phyloP scores from a whole-genome alignment of 1,140 invertebrate species.

The Leptopilina boulardi region DNA sequence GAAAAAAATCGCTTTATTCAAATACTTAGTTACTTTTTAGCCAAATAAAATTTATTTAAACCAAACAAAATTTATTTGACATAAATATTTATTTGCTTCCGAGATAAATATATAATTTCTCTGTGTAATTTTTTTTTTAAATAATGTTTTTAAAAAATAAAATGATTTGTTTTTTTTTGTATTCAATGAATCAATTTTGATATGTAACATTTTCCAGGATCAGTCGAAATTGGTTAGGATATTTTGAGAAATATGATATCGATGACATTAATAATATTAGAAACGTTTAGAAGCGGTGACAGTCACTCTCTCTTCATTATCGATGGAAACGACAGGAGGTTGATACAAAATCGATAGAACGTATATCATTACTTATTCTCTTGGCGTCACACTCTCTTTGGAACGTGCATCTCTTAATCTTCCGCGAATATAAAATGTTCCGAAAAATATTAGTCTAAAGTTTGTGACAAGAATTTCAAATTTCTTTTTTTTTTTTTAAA shows the following conservation, averaged over 20 bases:
- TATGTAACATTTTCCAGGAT: background rate
- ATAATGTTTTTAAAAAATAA: too few relatives aligned
- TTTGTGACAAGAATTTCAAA: too few relatives aligned
- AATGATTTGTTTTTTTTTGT: too few relatives aligned
- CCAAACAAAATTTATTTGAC: too few relatives aligned
- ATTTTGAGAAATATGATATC: background rate
- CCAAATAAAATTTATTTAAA: too few relatives aligned
- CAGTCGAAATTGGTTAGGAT: background rate
- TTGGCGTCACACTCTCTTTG: background rate
- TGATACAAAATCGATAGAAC: conserved; percentile 8
- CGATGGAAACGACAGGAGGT: background rate
- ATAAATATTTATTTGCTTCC: too few relatives aligned
- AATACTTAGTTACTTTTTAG: too few relatives aligned
- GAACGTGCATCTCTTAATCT: background rate
- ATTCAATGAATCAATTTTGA: background rate
- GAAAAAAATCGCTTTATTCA: too few relatives aligned
- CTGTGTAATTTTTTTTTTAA: background rate
- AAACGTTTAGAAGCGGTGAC: background rate
- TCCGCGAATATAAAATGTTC: background rate
- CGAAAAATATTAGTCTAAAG: background rate
- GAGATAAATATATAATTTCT: too few relatives aligned
- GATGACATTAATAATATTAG: background rate
- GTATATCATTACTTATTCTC: conserved; percentile 23
- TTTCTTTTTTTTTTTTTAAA: too few relatives aligned
- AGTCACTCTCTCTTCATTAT: conserved; percentile 25